A percentile compares a stretch with the other conserved stretches of the same genome.
These are phyloP conservation scores for Eupithecia insigniata DNA, from an alignment of 2,888 invertebrate species.

Conservation along the genomic window DNA sequence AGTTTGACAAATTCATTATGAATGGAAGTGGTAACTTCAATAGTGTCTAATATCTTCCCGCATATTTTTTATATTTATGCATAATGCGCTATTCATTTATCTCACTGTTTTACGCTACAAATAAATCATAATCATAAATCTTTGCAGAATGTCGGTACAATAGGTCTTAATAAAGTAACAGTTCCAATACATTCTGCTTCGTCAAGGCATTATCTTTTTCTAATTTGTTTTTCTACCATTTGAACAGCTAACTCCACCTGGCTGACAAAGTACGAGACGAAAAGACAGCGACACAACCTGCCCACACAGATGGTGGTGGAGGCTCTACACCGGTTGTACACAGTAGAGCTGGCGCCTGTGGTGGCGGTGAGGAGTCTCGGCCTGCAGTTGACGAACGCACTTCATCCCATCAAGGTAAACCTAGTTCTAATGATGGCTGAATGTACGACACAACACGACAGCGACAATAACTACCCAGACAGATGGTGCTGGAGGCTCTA, in stretches of 20 bases:
- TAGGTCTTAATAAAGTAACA: too few species aligned
- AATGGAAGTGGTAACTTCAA: too few species aligned
- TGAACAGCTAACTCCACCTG: slow-evolving; percentile 86
- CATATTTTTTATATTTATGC: too few species aligned
- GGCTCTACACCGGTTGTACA: slow-evolving; percentile 93
- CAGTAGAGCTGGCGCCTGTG: slow-evolving; percentile 88
- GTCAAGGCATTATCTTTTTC: neutral
- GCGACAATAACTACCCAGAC: slow-evolving; percentile 93
- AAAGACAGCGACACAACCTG: slow-evolving; percentile 93
- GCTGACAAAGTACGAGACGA: slow-evolving; percentile 92
- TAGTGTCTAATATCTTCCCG: too few species aligned
- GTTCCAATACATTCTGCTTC: too few species aligned
- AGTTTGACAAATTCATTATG: too few species aligned
- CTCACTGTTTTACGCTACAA: neutral
- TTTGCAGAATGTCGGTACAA: too few species aligned
- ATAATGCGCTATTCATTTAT: neutral
- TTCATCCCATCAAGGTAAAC: slow-evolving; percentile 88
- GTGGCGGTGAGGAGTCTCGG: slow-evolving; percentile 93
- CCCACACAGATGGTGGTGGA: slow-evolving; percentile 95
- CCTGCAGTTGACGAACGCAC: slow-evolving; percentile 90
- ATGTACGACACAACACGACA: slow-evolving; percentile 94
- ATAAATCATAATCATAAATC: neutral
- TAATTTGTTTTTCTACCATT: neutral
- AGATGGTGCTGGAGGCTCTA: slow-evolving; percentile 93
- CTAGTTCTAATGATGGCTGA: slow-evolving; percentile 79